phyloP scores from a whole-genome alignment of 2,797 vertebrate species.

The Acanthiza pusilla region DNA sequence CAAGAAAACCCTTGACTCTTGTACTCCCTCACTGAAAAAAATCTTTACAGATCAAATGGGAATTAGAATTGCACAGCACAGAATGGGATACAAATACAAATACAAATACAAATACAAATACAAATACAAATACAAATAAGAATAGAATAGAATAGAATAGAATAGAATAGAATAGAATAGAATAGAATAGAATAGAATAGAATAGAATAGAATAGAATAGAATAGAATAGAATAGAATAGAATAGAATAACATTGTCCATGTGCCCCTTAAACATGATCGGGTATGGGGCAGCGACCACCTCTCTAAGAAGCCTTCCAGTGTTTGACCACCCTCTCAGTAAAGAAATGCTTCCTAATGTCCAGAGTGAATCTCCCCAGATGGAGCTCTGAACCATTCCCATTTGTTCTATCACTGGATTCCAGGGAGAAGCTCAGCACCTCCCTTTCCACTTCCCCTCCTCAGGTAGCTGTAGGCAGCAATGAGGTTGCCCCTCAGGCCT shows the following conservation, averaged over 20 bases:
- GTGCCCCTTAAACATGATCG: background rate
- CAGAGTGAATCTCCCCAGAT: background rate
- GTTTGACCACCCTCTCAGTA: background rate
- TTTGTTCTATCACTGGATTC: accelerated
- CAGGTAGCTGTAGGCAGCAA: background rate
- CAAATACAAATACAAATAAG: no score
- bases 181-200: no score
- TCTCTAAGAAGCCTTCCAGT: background rate
- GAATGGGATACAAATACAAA: no score
- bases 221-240: background rate
- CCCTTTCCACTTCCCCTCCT: background rate
- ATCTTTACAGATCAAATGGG: background rate
- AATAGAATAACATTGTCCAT: background rate
- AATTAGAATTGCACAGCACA: no score
- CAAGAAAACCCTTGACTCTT: accelerated
- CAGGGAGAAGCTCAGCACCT: background rate
- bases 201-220: background rate
- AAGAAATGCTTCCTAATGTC: background rate
- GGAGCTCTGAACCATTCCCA: background rate
- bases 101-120: no score
- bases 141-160: background rate
- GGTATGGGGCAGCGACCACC: background rate
- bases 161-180: background rate
- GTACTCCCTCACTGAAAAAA: background rate
- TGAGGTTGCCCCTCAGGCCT: background rate